Percentiles rank a stretch among this genome's conserved stretches.
phyloP scores from a whole-genome alignment of 2,888 invertebrate species.

The Himalopsyche anomala region DNA sequence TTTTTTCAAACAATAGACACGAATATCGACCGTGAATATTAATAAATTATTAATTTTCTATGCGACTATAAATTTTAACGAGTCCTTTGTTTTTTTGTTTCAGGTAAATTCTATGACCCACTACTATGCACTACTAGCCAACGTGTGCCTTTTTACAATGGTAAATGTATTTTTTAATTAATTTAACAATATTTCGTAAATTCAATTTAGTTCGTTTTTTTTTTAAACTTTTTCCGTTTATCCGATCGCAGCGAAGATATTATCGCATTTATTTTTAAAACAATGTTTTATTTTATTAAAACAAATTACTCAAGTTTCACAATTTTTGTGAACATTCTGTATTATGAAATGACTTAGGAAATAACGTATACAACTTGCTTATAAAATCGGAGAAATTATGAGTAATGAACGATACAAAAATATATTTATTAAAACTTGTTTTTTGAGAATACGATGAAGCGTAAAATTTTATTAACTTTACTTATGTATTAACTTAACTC shows the following conservation, averaged over 20 bases:
- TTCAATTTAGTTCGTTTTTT: background rate
- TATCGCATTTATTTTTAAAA: background rate
- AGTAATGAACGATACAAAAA: background rate
- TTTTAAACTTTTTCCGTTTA: background rate
- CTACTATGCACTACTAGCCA: background rate
- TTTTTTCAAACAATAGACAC: background rate
- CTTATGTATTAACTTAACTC: too few relatives aligned
- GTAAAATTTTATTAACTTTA: too few relatives aligned
- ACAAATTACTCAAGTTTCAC: background rate
- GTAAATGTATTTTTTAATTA: background rate
- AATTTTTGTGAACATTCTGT: background rate
- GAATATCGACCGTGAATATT: constrained; percentile 5
- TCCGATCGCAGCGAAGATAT: background rate
- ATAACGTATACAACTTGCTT: background rate
- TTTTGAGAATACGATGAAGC: too few relatives aligned
- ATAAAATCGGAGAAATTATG: background rate
- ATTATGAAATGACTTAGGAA: background rate
- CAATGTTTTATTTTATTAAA: background rate
- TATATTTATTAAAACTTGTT: too few relatives aligned
- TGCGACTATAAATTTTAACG: background rate
- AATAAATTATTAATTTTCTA: constrained; percentile 3
- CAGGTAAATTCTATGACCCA: constrained; percentile 16
- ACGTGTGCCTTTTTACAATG: background rate
- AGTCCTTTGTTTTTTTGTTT: constrained; percentile 20
- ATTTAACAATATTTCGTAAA: constrained; percentile 15